Conservation (phyloP, 2,113 vertebrate genomes). For the Psephotus haematonotus region DNA sequence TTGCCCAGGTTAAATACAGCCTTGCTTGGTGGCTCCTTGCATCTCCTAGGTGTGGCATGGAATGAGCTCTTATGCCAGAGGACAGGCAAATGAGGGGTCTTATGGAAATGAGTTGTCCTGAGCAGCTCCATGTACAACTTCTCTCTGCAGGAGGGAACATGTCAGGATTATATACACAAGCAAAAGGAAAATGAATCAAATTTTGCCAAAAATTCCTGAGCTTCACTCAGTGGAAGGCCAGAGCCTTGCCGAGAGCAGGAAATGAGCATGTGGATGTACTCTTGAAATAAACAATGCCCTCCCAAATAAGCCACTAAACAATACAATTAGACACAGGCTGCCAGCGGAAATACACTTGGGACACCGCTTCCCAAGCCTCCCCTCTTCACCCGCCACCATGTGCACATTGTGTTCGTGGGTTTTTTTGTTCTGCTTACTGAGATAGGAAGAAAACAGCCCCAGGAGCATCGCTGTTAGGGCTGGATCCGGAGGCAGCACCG, state of each 20-base stretch:
- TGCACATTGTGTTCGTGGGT: accelerated
- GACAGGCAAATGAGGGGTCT: background rate
- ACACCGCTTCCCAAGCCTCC: background rate
- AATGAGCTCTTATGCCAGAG: background rate
- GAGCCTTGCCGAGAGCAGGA: background rate
- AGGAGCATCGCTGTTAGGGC: background rate
- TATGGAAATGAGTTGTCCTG: background rate
- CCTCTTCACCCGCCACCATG: background rate
- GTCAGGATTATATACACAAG: background rate
- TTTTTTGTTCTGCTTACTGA: background rate
- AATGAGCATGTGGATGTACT: background rate
- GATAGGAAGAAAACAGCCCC: background rate
- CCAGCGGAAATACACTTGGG: background rate
- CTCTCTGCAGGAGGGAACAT: constrained; percentile 24
- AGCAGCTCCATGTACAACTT: constrained; percentile 34
- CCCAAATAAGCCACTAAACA: background rate
- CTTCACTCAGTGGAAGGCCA: background rate
- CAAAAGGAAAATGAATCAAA: background rate
- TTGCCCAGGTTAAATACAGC: background rate
- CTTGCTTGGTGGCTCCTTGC: background rate
- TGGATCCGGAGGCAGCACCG: background rate
- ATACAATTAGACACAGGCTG: background rate
- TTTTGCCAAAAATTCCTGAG: background rate
- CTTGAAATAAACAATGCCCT: background rate
- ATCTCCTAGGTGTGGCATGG: background rate